phyloP scores from a whole-genome alignment of 2,797 vertebrate genomes.

The Gadopsis marmoratus region DNA sequence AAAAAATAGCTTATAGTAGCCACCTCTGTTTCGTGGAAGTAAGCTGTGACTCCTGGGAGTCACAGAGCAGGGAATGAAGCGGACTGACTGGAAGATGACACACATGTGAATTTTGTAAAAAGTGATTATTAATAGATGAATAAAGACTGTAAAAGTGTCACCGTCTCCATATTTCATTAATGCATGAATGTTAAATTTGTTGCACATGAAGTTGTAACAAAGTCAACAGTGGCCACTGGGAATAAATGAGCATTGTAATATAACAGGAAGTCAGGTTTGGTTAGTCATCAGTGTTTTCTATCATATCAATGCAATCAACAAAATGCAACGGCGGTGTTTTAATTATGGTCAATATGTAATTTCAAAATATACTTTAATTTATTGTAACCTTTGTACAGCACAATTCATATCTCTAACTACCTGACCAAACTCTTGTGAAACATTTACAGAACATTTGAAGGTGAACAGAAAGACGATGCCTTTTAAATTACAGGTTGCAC shows the following conservation, averaged over 20 bases:
- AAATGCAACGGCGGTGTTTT: neutral
- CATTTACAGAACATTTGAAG: neutral
- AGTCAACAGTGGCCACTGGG: slow-evolving; percentile 1
- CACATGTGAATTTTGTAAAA: slow-evolving; percentile 80
- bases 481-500: neutral
- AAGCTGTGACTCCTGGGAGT: slow-evolving; percentile 33
- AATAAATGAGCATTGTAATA: neutral
- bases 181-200: neutral
- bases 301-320: slow-evolving; percentile 13
- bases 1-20: slow-evolving; percentile 27
- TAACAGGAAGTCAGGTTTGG: neutral
- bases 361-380: slow-evolving; percentile 13
- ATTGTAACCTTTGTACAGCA: slow-evolving; percentile 18
- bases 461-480: neutral
- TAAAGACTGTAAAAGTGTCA: slow-evolving; percentile 67
- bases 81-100: slow-evolving; percentile 45
- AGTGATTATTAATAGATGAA: slow-evolving; percentile 70
- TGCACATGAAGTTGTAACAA: neutral
- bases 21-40: slow-evolving; percentile 11
- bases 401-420: neutral
- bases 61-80: slow-evolving; percentile 5
- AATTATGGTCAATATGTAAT: slow-evolving; percentile 1
- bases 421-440: neutral
- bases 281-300: neutral
- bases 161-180: slow-evolving; percentile 18